Percentiles rank a stretch among this genome's conserved stretches.
phyloP scores from a whole-genome alignment of 92 coral and sea anemone genomes.

The Epizoanthus fatuus region DNA sequence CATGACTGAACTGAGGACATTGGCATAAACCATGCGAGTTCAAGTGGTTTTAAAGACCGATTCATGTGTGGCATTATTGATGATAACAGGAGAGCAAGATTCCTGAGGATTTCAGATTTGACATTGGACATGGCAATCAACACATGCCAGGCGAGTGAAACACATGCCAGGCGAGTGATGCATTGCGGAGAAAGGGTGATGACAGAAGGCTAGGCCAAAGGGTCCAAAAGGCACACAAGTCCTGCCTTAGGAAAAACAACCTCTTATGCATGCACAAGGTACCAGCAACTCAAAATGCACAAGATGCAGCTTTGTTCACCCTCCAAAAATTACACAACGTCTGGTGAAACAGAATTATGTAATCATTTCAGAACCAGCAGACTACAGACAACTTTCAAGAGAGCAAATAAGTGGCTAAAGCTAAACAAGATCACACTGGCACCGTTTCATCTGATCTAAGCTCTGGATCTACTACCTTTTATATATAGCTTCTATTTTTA shows the following conservation, averaged over 20 bases:
- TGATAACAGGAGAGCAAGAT: constrained; percentile 2
- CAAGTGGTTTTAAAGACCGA: neutral
- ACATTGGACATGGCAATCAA: constrained; percentile 1
- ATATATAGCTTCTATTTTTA: no score
- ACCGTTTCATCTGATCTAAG: no score
- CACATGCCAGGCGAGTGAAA: neutral
- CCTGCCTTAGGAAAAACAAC: neutral
- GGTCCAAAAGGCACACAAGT: no score
- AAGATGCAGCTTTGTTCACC: constrained; percentile 31
- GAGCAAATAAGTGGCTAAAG: no score
- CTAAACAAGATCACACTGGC: no score
- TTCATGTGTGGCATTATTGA: neutral
- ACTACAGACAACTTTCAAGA: no score
- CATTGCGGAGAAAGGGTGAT: constrained; percentile 5
- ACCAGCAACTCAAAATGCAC: constrained; percentile 6
- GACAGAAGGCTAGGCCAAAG: neutral
- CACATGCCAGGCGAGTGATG: neutral
- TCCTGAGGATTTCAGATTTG: constrained; percentile 7
- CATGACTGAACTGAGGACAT: neutral
- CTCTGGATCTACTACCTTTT: no score
- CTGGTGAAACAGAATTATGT: no score
- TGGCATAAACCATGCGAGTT: neutral
- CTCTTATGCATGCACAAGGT: neutral
- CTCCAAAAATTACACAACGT: neutral
- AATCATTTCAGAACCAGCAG: no score